Evolutionary conservation across 2,113 vertebrate species (phyloP), one percentile per base, ranked within the genome.

Genomic region (Alaudala cheleensis): DNA sequence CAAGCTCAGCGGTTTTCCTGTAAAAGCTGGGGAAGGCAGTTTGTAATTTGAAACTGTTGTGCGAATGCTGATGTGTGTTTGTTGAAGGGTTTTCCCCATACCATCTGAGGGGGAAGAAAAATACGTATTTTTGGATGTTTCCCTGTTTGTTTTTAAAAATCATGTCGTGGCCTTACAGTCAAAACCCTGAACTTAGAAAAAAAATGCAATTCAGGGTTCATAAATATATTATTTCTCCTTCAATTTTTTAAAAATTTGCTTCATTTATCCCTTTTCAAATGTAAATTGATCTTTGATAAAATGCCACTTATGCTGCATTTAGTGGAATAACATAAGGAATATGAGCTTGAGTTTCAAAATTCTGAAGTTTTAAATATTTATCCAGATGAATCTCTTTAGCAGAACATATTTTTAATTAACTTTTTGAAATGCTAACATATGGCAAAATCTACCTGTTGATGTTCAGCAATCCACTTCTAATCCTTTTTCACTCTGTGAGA

Each of bases 21-120:
- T 89, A 95, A 92, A 21, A 82, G 25, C 58, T 73, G 2, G 72
- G 62, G 90, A 95, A 95, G 14, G 67, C 45, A 70, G 34, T 60
- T 72, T 29, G 54, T 93, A 93, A 94, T 93, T 78, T 45, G 85
- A 95, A 93, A 76, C 92, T 69, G 57, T 92, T 95, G 61, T 57
- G 47, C 51, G 64, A 91, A 88, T 25, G 81, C 72, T 51, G 54
- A 18, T 9, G 1, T 39, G 45, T 25, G 34, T 72, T 86, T 91
- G 28, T 60, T 51, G 50, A 79, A 50, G 47, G 13, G 37, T 56
- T 94, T 92, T 72, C 37, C 56, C 70, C 49, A 51, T 50, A 11
- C 11, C 28, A 18, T 76, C 31, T 65, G 74, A 62, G 60, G 60
- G 56, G 61, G 39, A 39, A 24, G 28, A 5, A 79, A 88, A 78